Conservation (phyloP, 2,888 invertebrate genomes). For the Nezara viridula region DNA sequence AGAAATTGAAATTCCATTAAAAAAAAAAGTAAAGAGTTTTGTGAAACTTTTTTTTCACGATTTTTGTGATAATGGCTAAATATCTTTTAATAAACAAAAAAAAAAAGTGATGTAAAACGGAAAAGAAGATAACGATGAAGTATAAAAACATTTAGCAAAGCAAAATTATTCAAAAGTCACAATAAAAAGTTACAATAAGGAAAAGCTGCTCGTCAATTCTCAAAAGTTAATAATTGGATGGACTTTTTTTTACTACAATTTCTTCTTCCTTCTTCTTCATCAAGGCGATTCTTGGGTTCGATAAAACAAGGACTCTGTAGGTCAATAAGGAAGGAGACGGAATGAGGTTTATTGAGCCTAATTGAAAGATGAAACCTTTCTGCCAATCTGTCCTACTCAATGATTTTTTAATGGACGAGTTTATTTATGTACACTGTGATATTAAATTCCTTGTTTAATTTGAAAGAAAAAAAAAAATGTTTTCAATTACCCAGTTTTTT, state of each 20-base stretch:
- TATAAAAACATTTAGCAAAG: neutral
- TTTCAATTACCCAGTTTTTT: no score
- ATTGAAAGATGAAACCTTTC: slow-evolving; percentile 14
- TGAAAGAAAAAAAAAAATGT: neutral
- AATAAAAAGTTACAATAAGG: neutral
- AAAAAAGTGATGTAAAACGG: no score
- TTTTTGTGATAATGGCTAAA: no score
- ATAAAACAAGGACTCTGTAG: neutral
- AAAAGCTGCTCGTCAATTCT: neutral
- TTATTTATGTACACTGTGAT: neutral
- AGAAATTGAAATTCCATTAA: no score
- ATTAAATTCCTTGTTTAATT: neutral
- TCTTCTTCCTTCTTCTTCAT: neutral
- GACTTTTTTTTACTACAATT: neutral
- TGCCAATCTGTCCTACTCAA: neutral
- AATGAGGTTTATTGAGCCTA: neutral
- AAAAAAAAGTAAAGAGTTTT: no score
- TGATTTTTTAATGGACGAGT: neutral
- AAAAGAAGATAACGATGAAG: neutral
- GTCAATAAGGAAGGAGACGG: neutral
- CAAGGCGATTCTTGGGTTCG: neutral
- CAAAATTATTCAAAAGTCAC: neutral
- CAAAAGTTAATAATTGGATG: neutral
- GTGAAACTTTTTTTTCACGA: no score
- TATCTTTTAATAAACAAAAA: no score